Evolutionary conservation across 2,888 invertebrate species (phyloP), one percentile per base, ranked within the genome.

Genomic region (Heliconius charithonia): DNA sequence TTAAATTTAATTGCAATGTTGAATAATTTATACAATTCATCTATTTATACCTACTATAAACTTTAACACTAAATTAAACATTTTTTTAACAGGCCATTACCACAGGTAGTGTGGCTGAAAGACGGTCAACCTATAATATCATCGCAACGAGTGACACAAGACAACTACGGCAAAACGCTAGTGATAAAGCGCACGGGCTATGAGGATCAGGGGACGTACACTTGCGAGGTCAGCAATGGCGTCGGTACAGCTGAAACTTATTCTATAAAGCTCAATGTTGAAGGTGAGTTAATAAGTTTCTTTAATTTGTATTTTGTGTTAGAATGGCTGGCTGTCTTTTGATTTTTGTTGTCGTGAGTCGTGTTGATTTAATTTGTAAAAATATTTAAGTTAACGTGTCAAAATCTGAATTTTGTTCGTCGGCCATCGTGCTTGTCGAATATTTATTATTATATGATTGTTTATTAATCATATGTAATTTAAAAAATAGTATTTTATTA

Each of bases 111-210:
- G 22, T 99, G 99, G 99, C 96, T 96, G 83, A 98, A 98, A 92
- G 96, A 97, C 86, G 98, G 98, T 0, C 93, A 94, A 22, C 92
- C 96, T 73, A 96, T 99, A 83, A 94, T 95, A 76, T 96, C 97
- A 63, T 96, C 96, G 2, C 97, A 97, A 89, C 96, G 97, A 72
- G 96, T 98, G 79, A 96, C 96, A 0, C 97, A 97, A 87, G 98
- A 97, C 83, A 98, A 99, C 94, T 99, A 98, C 93, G 99, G 99
- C 22, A 99, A 99, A 93, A 98, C 98, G 63, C 94, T 99, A 83
- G 95, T 98, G 27, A 98, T 99, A 85, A 97, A 97, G 87, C 97
- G 97, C 85, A 98, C 98, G 0, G 97, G 96, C 79, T 97, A 97
- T 87, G 97, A 98, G 76, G 99, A 99, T 91, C 97, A 97, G 87